phyloP scores from a whole-genome alignment of 2,797 vertebrate species.

The Iguana delicatissima region DNA sequence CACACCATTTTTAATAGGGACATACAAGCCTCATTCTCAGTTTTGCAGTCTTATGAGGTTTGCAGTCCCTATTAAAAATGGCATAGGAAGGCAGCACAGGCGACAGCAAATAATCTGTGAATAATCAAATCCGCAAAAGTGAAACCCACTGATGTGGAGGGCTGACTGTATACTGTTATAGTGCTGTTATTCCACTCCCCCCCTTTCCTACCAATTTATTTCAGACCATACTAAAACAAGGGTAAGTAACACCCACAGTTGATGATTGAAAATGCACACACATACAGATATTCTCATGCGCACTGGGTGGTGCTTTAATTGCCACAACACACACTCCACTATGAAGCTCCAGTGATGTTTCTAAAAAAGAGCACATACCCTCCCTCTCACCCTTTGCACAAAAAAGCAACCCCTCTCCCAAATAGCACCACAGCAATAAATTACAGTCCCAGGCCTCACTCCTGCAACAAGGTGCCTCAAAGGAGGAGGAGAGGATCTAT shows the following conservation, averaged over 20 bases:
- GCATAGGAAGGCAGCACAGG: too few relatives aligned
- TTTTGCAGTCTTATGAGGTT: too few relatives aligned
- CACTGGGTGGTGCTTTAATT: conserved; percentile 52
- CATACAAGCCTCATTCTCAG: too few relatives aligned
- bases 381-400: neutral
- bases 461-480: neutral
- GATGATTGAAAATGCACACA: conserved; percentile 15
- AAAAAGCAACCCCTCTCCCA: neutral
- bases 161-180: too few relatives aligned
- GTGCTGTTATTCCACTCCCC: neutral
- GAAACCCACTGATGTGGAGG: too few relatives aligned
- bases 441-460: neutral
- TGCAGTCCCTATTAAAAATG: too few relatives aligned
- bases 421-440: conserved; percentile 47
- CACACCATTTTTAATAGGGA: too few relatives aligned
- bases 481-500: conserved; percentile 68
- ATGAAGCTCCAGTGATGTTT: neutral
- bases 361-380: conserved; percentile 24
- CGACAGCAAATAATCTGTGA: too few relatives aligned
- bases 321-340: neutral
- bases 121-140: too few relatives aligned
- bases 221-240: conserved; percentile 8
- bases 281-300: neutral
- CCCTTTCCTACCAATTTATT: neutral
- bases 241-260: neutral